phyloP scores from a whole-genome alignment of 2,888 invertebrate species.

The Germaria angustata region DNA sequence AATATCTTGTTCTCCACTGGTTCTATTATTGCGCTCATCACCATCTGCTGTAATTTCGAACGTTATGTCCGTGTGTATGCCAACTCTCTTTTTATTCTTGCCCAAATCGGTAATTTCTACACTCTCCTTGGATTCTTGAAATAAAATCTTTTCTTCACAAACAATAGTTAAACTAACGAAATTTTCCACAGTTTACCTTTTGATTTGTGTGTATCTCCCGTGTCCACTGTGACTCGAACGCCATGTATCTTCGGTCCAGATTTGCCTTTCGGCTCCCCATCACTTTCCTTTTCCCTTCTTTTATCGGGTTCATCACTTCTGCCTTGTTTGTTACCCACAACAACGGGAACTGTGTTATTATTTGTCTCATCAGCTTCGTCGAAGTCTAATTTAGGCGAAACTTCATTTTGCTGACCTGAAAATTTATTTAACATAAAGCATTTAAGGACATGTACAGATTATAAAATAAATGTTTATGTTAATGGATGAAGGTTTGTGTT shows the following conservation, averaged over 20 bases:
- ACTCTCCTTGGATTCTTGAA: constrained; percentile 78
- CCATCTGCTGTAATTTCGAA: constrained; percentile 79
- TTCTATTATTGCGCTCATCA: constrained; percentile 74
- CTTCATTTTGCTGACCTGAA: constrained; percentile 75
- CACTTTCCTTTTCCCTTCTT: constrained; percentile 50
- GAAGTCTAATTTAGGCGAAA: constrained; percentile 79
- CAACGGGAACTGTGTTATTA: constrained; percentile 70
- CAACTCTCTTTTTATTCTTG: constrained; percentile 79
- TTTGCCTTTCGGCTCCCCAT: constrained; percentile 55
- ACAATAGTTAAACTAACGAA: neutral
- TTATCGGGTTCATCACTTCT: constrained; percentile 45
- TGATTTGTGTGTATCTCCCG: constrained; percentile 77
- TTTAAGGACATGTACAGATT: no score
- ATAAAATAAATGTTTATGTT: no score
- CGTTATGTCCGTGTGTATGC: constrained; percentile 80
- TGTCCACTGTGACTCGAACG: constrained; percentile 80
- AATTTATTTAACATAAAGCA: neutral
- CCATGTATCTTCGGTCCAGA: constrained; percentile 79
- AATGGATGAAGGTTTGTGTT: no score
- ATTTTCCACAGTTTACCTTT: constrained; percentile 72
- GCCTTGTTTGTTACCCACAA: constrained; percentile 66
- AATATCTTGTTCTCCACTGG: constrained; percentile 74
- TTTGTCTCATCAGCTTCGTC: constrained; percentile 72
- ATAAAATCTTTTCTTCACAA: neutral
- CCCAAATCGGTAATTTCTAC: constrained; percentile 78